Percentiles rank a stretch among this genome's conserved stretches.
Evolutionary conservation across 2,797 vertebrate genomes (phyloP).

Genomic region (Antennarius maculatus): DNA sequence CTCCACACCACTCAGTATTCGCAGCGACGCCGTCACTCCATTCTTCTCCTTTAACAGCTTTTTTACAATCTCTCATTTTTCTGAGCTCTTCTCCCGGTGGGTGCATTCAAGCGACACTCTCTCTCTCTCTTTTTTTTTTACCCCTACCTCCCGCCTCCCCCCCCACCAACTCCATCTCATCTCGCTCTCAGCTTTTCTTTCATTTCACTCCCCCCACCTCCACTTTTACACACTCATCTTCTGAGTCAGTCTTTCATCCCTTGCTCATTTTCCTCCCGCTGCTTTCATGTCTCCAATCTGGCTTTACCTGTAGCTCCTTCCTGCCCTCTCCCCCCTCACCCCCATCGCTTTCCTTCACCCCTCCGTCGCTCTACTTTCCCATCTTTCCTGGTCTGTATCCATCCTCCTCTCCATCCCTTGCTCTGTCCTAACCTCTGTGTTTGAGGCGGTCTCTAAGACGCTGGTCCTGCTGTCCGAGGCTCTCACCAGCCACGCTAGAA

Average conservation of each 20-base stretch:
- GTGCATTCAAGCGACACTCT: slow-evolving; percentile 1
- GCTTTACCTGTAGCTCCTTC: slow-evolving; percentile 21
- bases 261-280: slow-evolving; percentile 43
- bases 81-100: not conserved
- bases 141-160: not conserved
- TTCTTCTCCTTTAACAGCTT: slow-evolving; percentile 29
- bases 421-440: slow-evolving; percentile 54
- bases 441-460: slow-evolving; percentile 67
- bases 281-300: slow-evolving; percentile 42
- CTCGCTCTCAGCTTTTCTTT: slow-evolving; percentile 42
- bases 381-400: slow-evolving; percentile 9
- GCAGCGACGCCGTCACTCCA: not conserved
- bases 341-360: slow-evolving; percentile 35
- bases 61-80: slow-evolving; percentile 29
- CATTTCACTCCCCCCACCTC: slow-evolving; percentile 19
- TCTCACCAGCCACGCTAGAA: slow-evolving; percentile 78
- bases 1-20: slow-evolving; percentile 22
- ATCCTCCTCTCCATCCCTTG: slow-evolving; percentile 24
- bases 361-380: slow-evolving; percentile 33
- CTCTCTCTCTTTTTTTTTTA: slow-evolving; percentile 16
- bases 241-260: slow-evolving; percentile 52
- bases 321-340: slow-evolving; percentile 36
- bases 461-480: slow-evolving; percentile 68
- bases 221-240: slow-evolving; percentile 51
- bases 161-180: slow-evolving; percentile 14